A percentile compares a stretch with the other conserved stretches of the same genome.
Conservation (phyloP, 2,797 vertebrate species). For the Anabacerthia variegaticeps region DNA sequence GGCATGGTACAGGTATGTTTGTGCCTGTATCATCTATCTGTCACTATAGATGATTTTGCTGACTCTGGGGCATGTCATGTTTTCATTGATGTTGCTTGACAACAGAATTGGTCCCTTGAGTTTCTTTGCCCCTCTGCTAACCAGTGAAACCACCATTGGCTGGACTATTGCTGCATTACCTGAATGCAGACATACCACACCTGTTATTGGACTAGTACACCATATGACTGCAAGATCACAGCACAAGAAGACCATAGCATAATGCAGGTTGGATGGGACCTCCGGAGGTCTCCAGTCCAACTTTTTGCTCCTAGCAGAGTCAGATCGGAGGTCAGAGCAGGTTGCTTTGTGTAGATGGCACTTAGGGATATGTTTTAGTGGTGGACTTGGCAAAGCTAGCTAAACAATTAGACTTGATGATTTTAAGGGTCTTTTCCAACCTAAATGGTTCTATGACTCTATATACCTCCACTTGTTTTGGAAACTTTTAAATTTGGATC, state of each 20-base stretch:
- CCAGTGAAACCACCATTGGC: neutral
- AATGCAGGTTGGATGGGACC: neutral
- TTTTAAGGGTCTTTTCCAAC: neutral
- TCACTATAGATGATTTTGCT: neutral
- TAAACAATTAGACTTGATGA: accelerated
- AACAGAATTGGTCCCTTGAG: neutral
- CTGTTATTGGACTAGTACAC: neutral
- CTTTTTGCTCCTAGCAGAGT: neutral
- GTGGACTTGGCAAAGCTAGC: neutral
- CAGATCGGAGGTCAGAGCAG: neutral
- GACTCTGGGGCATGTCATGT: neutral
- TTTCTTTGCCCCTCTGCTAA: neutral
- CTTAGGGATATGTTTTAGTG: neutral
- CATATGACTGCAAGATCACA: neutral
- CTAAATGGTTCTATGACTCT: neutral
- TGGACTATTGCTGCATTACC: accelerated
- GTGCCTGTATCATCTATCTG: neutral
- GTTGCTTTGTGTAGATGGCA: neutral
- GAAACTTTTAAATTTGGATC: neutral
- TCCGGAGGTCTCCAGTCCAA: neutral
- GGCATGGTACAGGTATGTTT: conserved; percentile 18
- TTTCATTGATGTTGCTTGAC: neutral
- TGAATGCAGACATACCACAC: neutral
- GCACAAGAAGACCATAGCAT: neutral
- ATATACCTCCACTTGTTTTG: neutral